These are phyloP conservation scores for Mimas tiliae DNA, from an alignment of 2,888 invertebrate species.

Conservation along the genomic window DNA sequence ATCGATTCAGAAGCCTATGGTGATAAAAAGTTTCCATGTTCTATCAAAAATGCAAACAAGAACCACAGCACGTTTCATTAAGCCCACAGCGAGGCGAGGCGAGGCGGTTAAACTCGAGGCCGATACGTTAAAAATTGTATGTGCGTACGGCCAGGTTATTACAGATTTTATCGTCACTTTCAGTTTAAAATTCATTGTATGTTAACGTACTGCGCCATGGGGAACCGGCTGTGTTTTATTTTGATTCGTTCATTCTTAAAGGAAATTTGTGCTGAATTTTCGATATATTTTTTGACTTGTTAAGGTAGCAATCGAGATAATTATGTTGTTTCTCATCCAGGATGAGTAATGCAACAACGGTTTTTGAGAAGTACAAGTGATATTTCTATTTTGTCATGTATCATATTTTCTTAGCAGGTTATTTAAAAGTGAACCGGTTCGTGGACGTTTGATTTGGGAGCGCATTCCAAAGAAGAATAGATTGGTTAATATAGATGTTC, in stretches of 20 bases:
- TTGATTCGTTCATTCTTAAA: not conserved
- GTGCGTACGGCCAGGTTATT: not conserved
- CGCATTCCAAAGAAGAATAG: too few species aligned
- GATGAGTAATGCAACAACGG: too few species aligned
- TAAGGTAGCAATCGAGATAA: too few species aligned
- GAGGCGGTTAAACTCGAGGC: not conserved
- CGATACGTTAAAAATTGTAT: slow-evolving; percentile 9
- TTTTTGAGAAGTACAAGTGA: too few species aligned
- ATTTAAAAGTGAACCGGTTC: too few species aligned
- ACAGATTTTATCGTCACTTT: slow-evolving; percentile 8
- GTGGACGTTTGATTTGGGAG: too few species aligned
- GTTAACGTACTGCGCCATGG: slow-evolving; percentile 1
- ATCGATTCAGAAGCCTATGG: not conserved
- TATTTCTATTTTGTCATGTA: too few species aligned
- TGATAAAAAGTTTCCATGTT: not conserved
- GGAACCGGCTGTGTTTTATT: not conserved
- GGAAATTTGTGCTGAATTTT: not conserved
- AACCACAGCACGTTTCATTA: slow-evolving; percentile 11
- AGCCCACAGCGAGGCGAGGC: slow-evolving; percentile 7
- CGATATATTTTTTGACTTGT: too few species aligned
- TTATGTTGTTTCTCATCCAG: too few species aligned
- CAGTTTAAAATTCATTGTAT: slow-evolving; percentile 21
- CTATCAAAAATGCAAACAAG: slow-evolving; percentile 2
- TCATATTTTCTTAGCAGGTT: too few species aligned
- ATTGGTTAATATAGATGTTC: too few species aligned